Percentiles rank a stretch among this genome's conserved stretches.
Evolutionary conservation across 2,113 vertebrate species (phyloP).

Genomic region (Nycticorax nycticorax): DNA sequence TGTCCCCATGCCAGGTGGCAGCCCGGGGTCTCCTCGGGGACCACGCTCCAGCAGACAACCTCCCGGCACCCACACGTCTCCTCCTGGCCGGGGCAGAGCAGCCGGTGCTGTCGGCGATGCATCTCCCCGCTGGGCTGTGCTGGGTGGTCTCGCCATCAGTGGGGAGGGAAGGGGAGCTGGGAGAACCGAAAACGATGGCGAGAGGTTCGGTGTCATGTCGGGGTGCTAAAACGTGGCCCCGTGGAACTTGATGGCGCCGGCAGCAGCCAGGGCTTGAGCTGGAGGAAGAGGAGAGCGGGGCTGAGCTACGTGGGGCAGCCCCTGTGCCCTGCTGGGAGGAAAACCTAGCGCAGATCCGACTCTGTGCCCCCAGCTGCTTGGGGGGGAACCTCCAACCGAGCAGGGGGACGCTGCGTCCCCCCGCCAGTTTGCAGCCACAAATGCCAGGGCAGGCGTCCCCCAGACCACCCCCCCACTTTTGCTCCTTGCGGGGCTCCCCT

Average conservation of each 20-base stretch:
- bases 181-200: not conserved
- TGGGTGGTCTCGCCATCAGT: not conserved
- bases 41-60: not conserved
- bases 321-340: not conserved
- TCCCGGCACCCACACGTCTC: not conserved
- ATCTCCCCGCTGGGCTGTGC: not conserved
- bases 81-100: accelerated
- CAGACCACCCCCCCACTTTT: not conserved
- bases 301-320: not conserved
- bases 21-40: not conserved
- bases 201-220: not conserved
- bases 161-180: not conserved
- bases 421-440: not conserved
- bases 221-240: slow-evolving; percentile 82
- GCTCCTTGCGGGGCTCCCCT: not conserved
- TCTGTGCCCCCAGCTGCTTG: accelerated
- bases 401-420: accelerated
- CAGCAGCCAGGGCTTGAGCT: slow-evolving; percentile 88
- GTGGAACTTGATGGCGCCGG: slow-evolving; percentile 81
- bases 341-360: accelerated
- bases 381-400: not conserved
- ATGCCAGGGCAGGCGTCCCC: not conserved
- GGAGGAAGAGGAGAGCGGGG: slow-evolving; percentile 15
- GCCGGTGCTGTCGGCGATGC: not conserved
- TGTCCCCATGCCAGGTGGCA: not conserved